A percentile compares a stretch with the other conserved stretches of the same genome.
Conservation (phyloP, 2,888 invertebrate genomes). For the Morpho deidamia region DNA sequence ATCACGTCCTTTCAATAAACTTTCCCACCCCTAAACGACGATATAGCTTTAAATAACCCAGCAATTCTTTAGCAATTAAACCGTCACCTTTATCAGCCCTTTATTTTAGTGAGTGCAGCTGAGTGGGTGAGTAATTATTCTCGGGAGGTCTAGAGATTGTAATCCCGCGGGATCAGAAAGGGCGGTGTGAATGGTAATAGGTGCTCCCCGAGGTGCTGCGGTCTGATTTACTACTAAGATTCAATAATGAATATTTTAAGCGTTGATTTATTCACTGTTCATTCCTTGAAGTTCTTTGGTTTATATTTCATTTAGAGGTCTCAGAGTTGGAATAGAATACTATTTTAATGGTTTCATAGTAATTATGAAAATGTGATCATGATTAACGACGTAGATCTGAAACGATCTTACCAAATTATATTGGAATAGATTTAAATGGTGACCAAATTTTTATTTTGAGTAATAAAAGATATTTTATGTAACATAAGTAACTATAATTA, state of each 20-base stretch:
- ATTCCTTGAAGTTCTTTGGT: conserved; percentile 28
- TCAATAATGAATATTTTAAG: conserved; percentile 77
- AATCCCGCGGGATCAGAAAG: conserved; percentile 74
- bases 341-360: too few relatives aligned
- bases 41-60: background rate
- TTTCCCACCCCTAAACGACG: background rate
- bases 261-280: conserved; percentile 59
- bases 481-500: too few relatives aligned
- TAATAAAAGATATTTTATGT: too few relatives aligned
- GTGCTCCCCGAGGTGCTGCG: conserved; percentile 66
- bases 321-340: too few relatives aligned
- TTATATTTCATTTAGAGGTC: conserved; percentile 23
- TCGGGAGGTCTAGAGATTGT: conserved; percentile 66
- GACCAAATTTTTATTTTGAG: too few relatives aligned
- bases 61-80: conserved; percentile 25
- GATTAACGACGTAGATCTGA: too few relatives aligned
- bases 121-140: conserved; percentile 76
- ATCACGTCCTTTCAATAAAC: too few relatives aligned
- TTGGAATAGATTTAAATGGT: too few relatives aligned
- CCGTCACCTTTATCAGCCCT: conserved; percentile 39
- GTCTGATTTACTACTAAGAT: conserved; percentile 75
- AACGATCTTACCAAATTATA: too few relatives aligned
- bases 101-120: conserved; percentile 49
- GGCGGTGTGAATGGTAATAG: conserved; percentile 76
- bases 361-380: too few relatives aligned